Conservation (phyloP, 2,113 vertebrate species). For the Grammatotria lemairii region DNA sequence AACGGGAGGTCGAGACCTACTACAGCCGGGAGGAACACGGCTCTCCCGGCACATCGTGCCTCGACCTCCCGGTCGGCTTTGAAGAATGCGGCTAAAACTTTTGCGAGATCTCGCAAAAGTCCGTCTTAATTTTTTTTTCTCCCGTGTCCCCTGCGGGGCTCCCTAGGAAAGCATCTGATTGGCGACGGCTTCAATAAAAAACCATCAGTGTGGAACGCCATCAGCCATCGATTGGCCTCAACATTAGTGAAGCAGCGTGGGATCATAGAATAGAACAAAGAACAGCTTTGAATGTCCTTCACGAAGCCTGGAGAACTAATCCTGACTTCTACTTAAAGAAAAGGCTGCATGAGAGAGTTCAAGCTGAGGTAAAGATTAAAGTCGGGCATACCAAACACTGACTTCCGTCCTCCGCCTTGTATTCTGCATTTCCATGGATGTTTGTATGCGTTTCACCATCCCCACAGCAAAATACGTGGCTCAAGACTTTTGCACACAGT, state of each 20-base stretch:
- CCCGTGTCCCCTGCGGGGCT: neutral
- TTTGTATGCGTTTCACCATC: accelerated
- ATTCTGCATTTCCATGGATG: neutral
- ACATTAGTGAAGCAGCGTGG: neutral
- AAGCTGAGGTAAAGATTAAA: neutral
- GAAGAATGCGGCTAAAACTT: neutral
- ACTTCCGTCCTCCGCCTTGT: accelerated
- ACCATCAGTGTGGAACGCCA: accelerated
- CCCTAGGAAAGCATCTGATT: accelerated
- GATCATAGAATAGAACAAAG: neutral
- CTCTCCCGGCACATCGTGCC: accelerated
- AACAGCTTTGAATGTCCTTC: neutral
- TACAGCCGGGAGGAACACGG: neutral
- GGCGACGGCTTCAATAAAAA: neutral
- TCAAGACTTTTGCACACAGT: neutral
- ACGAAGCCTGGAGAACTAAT: neutral
- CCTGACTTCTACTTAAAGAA: neutral
- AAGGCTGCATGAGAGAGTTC: neutral
- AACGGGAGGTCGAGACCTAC: neutral
- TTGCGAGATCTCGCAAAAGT: neutral
- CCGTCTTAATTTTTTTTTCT: neutral
- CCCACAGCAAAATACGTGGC: neutral
- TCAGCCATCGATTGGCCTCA: neutral
- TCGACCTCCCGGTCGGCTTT: accelerated
- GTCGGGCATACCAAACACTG: neutral